These are phyloP conservation scores for Tribolium castaneum DNA, from an alignment of 1,140 invertebrate species.

Conservation along the genomic window DNA sequence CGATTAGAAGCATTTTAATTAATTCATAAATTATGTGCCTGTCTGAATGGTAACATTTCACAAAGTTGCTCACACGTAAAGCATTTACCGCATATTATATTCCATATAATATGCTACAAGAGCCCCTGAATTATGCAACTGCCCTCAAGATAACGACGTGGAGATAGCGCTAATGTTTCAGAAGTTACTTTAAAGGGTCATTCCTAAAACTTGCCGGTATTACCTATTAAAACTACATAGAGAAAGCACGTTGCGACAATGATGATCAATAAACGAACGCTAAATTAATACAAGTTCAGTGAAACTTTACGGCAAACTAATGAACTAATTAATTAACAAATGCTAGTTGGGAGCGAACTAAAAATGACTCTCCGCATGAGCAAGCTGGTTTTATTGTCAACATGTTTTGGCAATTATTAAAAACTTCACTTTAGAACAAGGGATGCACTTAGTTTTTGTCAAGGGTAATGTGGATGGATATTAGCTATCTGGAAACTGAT, in stretches of 20 bases:
- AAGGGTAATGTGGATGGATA: background rate
- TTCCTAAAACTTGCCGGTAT: background rate
- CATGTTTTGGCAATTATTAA: background rate
- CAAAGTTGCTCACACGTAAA: background rate
- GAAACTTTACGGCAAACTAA: background rate
- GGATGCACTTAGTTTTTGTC: background rate
- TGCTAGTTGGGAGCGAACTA: background rate
- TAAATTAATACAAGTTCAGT: background rate
- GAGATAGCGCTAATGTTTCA: constrained; percentile 25
- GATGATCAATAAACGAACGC: background rate
- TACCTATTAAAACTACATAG: background rate
- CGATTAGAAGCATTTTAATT: too few species aligned
- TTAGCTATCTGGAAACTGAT: background rate
- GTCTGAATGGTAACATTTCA: background rate
- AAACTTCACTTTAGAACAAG: background rate
- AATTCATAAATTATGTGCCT: too few species aligned
- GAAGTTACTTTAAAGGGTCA: constrained; percentile 7
- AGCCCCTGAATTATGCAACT: constrained; percentile 23
- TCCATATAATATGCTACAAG: constrained; percentile 12
- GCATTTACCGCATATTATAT: background rate
- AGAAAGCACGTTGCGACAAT: background rate
- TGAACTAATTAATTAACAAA: background rate
- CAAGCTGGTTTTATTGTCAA: too few species aligned
- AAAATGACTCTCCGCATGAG: too few species aligned
- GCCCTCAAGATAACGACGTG: constrained; percentile 23